Conservation (phyloP, 2,888 invertebrate species). For the Microctonus brassicae region DNA sequence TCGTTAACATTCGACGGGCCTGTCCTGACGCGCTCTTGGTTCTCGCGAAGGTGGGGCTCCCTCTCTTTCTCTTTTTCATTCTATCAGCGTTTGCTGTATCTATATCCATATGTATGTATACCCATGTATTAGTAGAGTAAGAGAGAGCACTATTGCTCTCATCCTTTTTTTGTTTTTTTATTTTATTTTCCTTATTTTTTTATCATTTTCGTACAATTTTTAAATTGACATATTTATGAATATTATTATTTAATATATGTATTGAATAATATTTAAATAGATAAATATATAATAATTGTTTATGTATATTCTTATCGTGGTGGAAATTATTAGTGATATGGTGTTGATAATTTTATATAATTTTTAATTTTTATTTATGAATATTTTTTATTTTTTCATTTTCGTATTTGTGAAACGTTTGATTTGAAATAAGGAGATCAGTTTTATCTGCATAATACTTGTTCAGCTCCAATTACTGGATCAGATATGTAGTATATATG, state of each 20-base stretch:
- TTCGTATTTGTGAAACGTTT: slow-evolving; percentile 31
- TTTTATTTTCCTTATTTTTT: background rate
- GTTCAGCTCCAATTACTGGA: slow-evolving; percentile 5
- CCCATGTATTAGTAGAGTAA: background rate
- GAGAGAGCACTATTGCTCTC: background rate
- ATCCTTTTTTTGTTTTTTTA: background rate
- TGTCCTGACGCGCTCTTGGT: slow-evolving; percentile 55
- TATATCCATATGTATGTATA: slow-evolving; percentile 11
- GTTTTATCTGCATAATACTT: slow-evolving; percentile 31
- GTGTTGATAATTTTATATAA: background rate
- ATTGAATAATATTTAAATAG: too few relatives aligned
- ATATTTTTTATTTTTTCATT: too few relatives aligned
- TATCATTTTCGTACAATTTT: background rate
- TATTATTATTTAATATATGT: background rate
- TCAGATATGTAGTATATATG: slow-evolving; percentile 1
- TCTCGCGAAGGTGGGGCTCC: slow-evolving; percentile 47
- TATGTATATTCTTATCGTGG: slow-evolving; percentile 2
- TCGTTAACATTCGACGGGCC: slow-evolving; percentile 66
- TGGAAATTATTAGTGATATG: background rate
- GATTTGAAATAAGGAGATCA: slow-evolving; percentile 26
- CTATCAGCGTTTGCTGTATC: slow-evolving; percentile 51
- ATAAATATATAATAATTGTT: background rate
- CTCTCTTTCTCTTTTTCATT: slow-evolving; percentile 53
- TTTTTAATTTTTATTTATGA: background rate
- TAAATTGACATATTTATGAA: background rate